Base-by-base conservation (phyloP, 2,888 invertebrate genomes). In the Metacarcinus magister region DNA sequence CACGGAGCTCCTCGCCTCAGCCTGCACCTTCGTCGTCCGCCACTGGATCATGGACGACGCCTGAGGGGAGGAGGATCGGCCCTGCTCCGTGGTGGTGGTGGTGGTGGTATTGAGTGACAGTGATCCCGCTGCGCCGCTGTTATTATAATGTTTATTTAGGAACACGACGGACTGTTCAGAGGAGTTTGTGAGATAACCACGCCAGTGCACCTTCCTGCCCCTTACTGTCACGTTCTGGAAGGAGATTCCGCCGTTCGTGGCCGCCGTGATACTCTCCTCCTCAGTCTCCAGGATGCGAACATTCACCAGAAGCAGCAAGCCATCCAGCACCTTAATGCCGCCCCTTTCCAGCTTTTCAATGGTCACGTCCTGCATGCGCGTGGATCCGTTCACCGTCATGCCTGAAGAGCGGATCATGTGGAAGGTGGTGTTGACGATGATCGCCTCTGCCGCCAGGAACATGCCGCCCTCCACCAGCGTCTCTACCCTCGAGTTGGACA, bases 141-240 rank as follows among this genome's bases (percentile, higher is more conserved):
- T 28, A 60, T 87, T 44, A 8, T 23, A 28, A n/a, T 46, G 2
- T 60, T 89, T 82, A 48, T 95, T 95, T 10, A 93, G 93, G 82
- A 96, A 82, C 32, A 96, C 39, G 13, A 95, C 54, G 54, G 96
- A 96, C n/a, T 92, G 92, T n/a, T 95, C 75, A 43, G 28, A n/a
- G 28, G 90, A 39, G 8, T 32, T 28, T 0, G 75, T 75, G 75
- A 96, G 32, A 90, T 96, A 95, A 67, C 96, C 96, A 10, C 67
- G 44, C 96, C 96, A 96, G 32, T 75, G 82, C n/a, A 96, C 96
- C n/a, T 13, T 16, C 48, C 95, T 95, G 48, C 96, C 96, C 4
- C 75, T 75, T 2, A 96, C 95, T 0, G 95, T 96, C 48, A 96
- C 96, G 44, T 96, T 95, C 10, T 95, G 90, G 75, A 96, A 93